Conservation (phyloP, 30 jellyfish, hydroid and myxozoan species). For the Turritopsis rubra region DNA sequence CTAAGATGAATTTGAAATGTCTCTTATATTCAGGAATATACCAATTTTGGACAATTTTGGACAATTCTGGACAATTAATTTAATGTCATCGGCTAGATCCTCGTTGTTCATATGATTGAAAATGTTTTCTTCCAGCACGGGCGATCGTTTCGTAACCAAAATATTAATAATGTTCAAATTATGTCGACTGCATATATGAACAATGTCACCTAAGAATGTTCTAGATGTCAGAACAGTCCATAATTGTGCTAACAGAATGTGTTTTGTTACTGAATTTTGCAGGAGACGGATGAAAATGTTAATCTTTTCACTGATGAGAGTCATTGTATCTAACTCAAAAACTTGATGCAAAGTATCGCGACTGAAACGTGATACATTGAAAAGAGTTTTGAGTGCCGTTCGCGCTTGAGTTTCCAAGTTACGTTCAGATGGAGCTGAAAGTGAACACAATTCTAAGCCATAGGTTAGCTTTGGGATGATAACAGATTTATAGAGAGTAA, state of each 20-base stretch:
- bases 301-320: too few relatives aligned
- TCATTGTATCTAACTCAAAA: background rate
- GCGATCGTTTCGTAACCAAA: background rate
- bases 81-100: too few relatives aligned
- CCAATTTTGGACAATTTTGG: background rate
- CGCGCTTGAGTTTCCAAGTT: background rate
- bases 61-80: too few relatives aligned
- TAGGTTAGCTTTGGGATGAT: background rate
- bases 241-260: too few relatives aligned
- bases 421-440: background rate
- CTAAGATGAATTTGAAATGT: constrained; percentile 2
- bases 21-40: background rate
- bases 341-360: background rate
- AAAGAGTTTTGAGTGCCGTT: background rate
- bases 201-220: too few relatives aligned
- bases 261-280: too few relatives aligned
- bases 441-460: background rate
- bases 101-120: too few relatives aligned
- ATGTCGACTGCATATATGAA: too few relatives aligned
- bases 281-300: too few relatives aligned
- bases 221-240: too few relatives aligned
- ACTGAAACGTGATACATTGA: background rate
- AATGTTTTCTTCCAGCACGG: background rate
- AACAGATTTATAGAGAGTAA: background rate
- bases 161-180: too few relatives aligned